These are phyloP conservation scores for Xestoiulus laeticollis DNA, from an alignment of 2,888 invertebrate genomes.

Conservation along the genomic window DNA sequence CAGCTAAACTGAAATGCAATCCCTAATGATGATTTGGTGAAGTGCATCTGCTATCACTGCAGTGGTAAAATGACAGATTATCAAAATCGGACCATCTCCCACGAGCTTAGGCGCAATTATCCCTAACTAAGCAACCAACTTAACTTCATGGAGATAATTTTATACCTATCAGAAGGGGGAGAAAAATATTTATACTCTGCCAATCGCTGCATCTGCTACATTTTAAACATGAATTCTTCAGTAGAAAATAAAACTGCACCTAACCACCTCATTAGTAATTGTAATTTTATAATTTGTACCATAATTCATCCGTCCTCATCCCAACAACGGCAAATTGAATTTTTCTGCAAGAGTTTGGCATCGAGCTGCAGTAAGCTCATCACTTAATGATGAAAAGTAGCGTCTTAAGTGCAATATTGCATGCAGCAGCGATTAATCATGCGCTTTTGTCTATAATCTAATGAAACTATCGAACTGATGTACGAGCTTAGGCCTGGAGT, in stretches of 20 bases:
- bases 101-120: not conserved
- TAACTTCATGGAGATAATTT: not conserved
- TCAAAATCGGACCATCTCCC: not conserved
- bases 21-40: not conserved
- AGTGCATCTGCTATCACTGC: not conserved
- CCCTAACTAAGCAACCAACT: not conserved
- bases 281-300: not conserved
- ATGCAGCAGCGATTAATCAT: not conserved
- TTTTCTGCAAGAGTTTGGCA: not conserved
- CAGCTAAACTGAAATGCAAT: not conserved
- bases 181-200: not conserved
- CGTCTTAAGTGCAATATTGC: conserved; percentile 11
- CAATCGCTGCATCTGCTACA: not conserved
- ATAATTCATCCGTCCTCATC: not conserved
- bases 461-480: conserved; percentile 35
- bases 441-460: conserved; percentile 35
- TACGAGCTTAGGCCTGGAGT: not conserved
- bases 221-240: not conserved
- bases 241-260: not conserved
- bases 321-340: not conserved
- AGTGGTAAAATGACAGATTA: not conserved
- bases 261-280: conserved; percentile 43
- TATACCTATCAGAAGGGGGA: not conserved
- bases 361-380: not conserved
- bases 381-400: conserved; percentile 32